These are phyloP conservation scores for Archaeoteleia sp. DNA, from an alignment of 2,888 invertebrate genomes.

Conservation along the genomic window DNA sequence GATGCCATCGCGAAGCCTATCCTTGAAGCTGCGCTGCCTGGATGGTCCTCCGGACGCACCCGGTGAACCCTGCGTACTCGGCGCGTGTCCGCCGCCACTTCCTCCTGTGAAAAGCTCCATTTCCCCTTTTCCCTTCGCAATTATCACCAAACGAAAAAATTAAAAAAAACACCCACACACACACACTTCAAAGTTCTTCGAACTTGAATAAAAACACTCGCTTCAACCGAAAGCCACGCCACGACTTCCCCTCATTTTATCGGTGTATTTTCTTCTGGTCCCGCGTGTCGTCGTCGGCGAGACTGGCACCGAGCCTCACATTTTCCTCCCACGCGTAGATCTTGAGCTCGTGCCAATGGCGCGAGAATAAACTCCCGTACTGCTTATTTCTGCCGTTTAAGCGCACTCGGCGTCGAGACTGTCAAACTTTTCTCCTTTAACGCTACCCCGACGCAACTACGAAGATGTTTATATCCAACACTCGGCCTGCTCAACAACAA, in stretches of 20 bases:
- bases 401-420: slow-evolving; percentile 8
- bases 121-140: not conserved
- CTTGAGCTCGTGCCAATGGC: slow-evolving; percentile 47
- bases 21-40: slow-evolving; percentile 85
- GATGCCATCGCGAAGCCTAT: slow-evolving; percentile 86
- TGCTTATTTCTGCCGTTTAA: slow-evolving; percentile 9
- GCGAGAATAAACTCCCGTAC: slow-evolving; percentile 5
- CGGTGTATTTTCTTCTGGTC: too few species aligned
- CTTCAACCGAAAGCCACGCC: slow-evolving; percentile 26
- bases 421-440: not conserved
- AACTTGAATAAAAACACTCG: slow-evolving; percentile 33
- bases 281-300: not conserved
- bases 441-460: slow-evolving; percentile 1
- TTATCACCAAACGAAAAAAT: slow-evolving; percentile 2
- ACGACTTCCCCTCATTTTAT: slow-evolving; percentile 4
- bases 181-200: not conserved
- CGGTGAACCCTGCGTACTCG: slow-evolving; percentile 52
- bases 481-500: too few species aligned
- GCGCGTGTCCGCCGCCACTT: slow-evolving; percentile 51
- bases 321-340: slow-evolving; percentile 16
- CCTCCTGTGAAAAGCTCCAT: slow-evolving; percentile 70
- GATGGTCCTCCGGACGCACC: slow-evolving; percentile 76
- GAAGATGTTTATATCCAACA: too few species aligned
- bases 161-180: slow-evolving; percentile 1
- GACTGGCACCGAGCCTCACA: slow-evolving; percentile 4